Evolutionary conservation across 2,113 vertebrate genomes (phyloP).

Genomic region (Orthonyx spaldingii): DNA sequence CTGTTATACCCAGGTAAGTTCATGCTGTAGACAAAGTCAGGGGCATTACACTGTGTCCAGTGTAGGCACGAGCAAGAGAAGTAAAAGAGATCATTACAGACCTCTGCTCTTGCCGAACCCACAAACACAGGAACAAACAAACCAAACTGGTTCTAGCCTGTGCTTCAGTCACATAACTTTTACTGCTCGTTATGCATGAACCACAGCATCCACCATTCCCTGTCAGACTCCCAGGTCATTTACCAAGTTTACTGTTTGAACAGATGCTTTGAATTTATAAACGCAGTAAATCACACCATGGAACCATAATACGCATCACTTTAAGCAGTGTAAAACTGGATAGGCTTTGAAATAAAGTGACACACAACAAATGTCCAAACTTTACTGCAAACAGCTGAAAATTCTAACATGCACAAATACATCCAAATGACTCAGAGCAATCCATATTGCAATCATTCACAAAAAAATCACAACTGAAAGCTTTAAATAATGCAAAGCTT

Average conservation of each 20-base stretch:
- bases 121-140: conserved; percentile 23
- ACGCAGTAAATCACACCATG: neutral
- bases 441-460: neutral
- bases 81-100: neutral
- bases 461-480: neutral
- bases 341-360: neutral
- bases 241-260: neutral
- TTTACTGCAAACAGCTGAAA: neutral
- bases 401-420: neutral
- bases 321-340: neutral
- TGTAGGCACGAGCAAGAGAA: neutral
- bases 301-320: neutral
- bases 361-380: neutral
- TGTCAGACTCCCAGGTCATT: neutral
- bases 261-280: neutral
- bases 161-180: neutral
- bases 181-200: conserved; percentile 15
- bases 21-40: neutral
- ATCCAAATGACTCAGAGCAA: neutral
- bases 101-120: neutral
- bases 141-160: conserved; percentile 26
- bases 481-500: neutral
- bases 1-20: neutral
- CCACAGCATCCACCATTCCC: neutral
- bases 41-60: neutral